Evolutionary conservation across 2,797 vertebrate genomes (phyloP), one percentile per base, ranked within the genome.

Genomic region (Poecilia velifera): DNA sequence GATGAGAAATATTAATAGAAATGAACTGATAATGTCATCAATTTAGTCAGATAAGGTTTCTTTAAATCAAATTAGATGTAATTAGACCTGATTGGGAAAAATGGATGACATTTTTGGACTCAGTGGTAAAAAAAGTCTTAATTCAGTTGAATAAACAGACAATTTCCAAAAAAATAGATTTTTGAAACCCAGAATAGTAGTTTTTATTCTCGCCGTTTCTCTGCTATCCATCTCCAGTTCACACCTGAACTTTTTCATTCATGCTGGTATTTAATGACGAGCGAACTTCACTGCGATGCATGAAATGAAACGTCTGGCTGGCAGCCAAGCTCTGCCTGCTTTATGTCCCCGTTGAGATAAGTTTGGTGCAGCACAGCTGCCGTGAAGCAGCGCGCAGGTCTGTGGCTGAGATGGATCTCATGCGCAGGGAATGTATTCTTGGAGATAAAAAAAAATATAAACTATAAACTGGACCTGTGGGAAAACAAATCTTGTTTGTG

Each of bases 401-500:
- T 72, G 49, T 55, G 31, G 76, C 46, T 20, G 34, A 46, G 31
- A 13, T 49, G 76, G 79, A 70, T 76, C 77, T 83, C 80, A 76
- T 4, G 59, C 45, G 18, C 2, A 0, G 25, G 79, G 86, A 88
- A 88, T 89, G 87, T 82, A 55, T 82, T 85, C 64, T 77, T 80
- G 75, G 76, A 72, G 87, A 80, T 88, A 76, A 88, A 91, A 77
- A 87, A 87, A 41, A 59, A 14, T 5, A 28, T 0, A 9, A 51
- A 5, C 41, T 88, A 90, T 73, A 68, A 85, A 89, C 39, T 36
- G 57, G 49, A 78, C 83, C 62, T 82, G 74, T 74, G 75, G 80
- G 62, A 85, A 84, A 86, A 84, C 72, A 86, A 79, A 82, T 75
- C 62, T 71, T 87, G 76, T 86, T 92, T 86, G 46, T 79, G 64